Conservation (phyloP, 2,888 invertebrate species). For the Noctua janthina region DNA sequence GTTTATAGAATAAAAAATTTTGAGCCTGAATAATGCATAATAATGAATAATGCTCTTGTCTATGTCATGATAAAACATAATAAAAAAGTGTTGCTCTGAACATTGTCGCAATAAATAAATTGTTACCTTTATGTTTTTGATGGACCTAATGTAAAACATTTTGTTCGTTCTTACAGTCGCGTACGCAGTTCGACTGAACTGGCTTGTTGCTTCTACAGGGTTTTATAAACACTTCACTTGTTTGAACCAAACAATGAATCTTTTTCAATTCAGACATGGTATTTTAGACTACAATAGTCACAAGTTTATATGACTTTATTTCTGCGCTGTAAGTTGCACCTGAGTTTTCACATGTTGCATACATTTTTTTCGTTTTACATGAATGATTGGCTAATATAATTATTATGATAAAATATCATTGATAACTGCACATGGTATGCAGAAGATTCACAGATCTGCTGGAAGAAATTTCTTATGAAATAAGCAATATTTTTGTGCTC, state of each 20-base stretch:
- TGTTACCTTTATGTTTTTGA: conserved; percentile 40
- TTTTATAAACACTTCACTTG: conserved; percentile 50
- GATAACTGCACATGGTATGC: not conserved
- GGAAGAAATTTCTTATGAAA: too few relatives aligned
- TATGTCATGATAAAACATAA: not conserved
- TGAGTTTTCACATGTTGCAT: conserved; percentile 11
- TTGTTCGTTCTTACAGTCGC: conserved; percentile 22
- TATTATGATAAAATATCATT: not conserved
- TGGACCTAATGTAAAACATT: conserved; percentile 40
- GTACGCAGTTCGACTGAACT: too few relatives aligned
- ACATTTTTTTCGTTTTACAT: not conserved
- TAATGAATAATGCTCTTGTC: not conserved
- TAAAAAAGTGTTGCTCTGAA: not conserved
- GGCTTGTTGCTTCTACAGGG: not conserved
- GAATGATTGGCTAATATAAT: not conserved
- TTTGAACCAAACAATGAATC: conserved; percentile 50
- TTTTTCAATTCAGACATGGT: conserved; percentile 44
- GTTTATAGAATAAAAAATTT: not conserved
- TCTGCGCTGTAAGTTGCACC: conserved; percentile 21
- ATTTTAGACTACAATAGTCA: conserved; percentile 31
- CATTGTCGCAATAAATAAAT: not conserved
- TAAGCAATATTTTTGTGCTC: too few relatives aligned
- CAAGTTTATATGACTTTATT: conserved; percentile 17
- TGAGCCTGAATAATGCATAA: not conserved
- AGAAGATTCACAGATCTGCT: not conserved